Evolutionary conservation across 2,113 vertebrate genomes (phyloP), one percentile per base, ranked within the genome.

Genomic region (Clarias macrocephalus): DNA sequence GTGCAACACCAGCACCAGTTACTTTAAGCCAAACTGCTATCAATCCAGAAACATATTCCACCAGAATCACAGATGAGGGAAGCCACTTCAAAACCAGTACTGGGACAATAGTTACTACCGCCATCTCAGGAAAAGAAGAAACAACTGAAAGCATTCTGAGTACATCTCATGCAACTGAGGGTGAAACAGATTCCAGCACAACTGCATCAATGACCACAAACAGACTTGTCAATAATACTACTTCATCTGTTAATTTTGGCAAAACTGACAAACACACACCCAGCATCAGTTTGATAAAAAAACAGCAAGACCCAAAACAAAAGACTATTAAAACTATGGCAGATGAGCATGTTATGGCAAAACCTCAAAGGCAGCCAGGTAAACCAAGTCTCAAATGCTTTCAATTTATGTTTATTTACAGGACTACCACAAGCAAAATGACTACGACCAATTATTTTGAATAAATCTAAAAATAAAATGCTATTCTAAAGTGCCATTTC

Each of bases 331-430:
- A 85, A 82, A 18, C 76, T 52, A 8, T 83, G 56, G 86, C 75
- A 54, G 28, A 82, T 10, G 80, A 73, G 59, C 28, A 83, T 3
- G 82, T 92, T 1, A 82, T 90, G 88, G 90, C 92, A 59, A 85
- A 88, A 19, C 23, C 76, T 11, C 25, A 83, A 48, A 89, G 21
- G 54, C 92, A 92, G 88, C 2, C 88, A 18, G 94, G 95, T 95
- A 91, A 87, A 89, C 59, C 5, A 42, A 19, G 1, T 42, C 54
- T 72, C 13, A 56, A 28, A 65, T 79, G 19, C 76, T 33, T 63
- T 54, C 13, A 23, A 13, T 84, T 30, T 5, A 79, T 11, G 15
- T 60, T 80, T 59, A 33, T 28, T 23, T 75, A 12, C 33, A 73
- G 19, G 9, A 75, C 23, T 75, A 25, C 72, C 42, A 75, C 65